Percentiles rank a stretch among this genome's conserved stretches.
Conservation (phyloP, 2,888 invertebrate species). For the Mesorhabditis belari region DNA sequence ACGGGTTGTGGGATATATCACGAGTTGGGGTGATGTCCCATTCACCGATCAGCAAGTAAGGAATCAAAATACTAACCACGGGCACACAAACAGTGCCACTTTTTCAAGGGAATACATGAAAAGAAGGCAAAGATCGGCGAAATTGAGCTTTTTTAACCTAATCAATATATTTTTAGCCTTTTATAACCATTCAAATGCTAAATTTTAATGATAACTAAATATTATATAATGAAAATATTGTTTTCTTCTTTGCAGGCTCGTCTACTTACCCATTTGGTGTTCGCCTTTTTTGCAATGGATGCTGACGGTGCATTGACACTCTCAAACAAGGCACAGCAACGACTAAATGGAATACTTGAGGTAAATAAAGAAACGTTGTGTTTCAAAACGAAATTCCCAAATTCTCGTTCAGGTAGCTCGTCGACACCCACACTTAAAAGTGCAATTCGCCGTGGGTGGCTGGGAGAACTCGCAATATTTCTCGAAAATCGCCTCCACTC, state of each 20-base stretch:
- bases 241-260: conserved; percentile 31
- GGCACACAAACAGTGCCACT: neutral
- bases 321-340: conserved; percentile 21
- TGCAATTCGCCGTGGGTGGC: conserved; percentile 49
- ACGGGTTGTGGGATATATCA: conserved; percentile 49
- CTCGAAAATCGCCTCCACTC: conserved; percentile 32
- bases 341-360: conserved; percentile 24
- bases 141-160: too few species aligned
- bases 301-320: conserved; percentile 38
- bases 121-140: neutral
- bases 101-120: neutral
- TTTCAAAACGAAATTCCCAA: neutral
- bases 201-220: too few species aligned
- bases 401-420: conserved; percentile 16
- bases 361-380: conserved; percentile 2
- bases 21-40: conserved; percentile 43
- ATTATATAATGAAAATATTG: too few species aligned
- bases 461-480: conserved; percentile 51
- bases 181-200: too few species aligned
- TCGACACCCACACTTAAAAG: conserved; percentile 34
- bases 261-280: conserved; percentile 47
- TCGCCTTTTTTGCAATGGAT: conserved; percentile 45
- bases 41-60: conserved; percentile 41
- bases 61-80: too few species aligned
- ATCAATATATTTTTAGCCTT: too few species aligned